A percentile compares a stretch with the other conserved stretches of the same genome.
phyloP scores from a whole-genome alignment of 1,140 invertebrate genomes.

The Aporrectodea caliginosa region DNA sequence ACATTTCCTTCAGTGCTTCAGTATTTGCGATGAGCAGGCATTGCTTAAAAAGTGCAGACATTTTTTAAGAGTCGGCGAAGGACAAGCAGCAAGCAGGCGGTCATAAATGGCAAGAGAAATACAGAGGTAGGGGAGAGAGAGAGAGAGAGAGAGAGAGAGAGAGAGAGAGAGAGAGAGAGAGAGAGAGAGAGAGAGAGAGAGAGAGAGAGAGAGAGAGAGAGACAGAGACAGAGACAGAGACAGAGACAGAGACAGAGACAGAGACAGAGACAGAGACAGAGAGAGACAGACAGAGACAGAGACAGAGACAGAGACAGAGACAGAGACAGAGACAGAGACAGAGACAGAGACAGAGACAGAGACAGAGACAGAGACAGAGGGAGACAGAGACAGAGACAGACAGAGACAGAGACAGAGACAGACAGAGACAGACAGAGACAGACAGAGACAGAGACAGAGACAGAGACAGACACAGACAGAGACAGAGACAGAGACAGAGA shows the following conservation, averaged over 20 bases:
- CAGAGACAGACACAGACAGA: too few relatives aligned
- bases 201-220: conserved; percentile 1
- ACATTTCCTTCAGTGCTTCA: too few relatives aligned
- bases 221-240: neutral
- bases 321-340: neutral
- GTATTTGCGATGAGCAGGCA: too few relatives aligned
- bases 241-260: neutral
- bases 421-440: too few relatives aligned
- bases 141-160: neutral
- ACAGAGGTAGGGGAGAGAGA: neutral
- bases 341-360: neutral
- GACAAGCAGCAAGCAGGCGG: too few relatives aligned
- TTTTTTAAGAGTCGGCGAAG: too few relatives aligned
- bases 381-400: neutral
- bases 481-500: too few relatives aligned
- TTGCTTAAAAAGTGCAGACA: too few relatives aligned
- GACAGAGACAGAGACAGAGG: neutral
- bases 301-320: neutral
- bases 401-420: too few relatives aligned
- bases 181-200: neutral
- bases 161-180: neutral
- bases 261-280: neutral
- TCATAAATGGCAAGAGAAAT: too few relatives aligned
- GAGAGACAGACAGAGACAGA: neutral
- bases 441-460: too few relatives aligned